A percentile compares a stretch with the other conserved stretches of the same genome.
Conservation (phyloP, 2,888 invertebrate species). For the Lepidonotus clava region DNA sequence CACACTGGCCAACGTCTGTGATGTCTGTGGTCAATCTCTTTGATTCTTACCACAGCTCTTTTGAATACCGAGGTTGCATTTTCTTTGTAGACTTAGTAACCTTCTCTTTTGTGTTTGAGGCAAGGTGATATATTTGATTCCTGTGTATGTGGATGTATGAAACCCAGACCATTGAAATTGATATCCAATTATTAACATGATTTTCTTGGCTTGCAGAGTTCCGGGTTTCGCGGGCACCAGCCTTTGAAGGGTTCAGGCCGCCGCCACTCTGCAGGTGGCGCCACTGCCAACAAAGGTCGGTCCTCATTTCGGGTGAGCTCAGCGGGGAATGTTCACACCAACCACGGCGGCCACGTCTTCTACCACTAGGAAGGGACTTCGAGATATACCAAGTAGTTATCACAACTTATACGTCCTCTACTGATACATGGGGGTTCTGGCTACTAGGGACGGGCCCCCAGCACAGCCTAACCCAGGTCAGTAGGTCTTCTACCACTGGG, state of each 20-base stretch:
- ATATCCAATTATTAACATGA: neutral
- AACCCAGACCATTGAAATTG: neutral
- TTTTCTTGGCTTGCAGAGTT: neutral
- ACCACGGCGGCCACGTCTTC: conserved; percentile 12
- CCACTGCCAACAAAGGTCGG: neutral
- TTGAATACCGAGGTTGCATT: neutral
- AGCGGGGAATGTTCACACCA: neutral
- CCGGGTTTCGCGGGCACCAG: conserved; percentile 40
- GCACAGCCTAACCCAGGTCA: no score
- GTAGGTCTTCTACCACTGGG: no score
- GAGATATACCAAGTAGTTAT: no score
- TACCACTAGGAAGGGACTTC: no score
- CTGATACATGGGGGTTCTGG: no score
- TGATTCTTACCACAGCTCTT: neutral
- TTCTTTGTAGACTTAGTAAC: neutral
- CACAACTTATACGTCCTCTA: no score
- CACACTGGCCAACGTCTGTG: no score
- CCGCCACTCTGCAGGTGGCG: neutral
- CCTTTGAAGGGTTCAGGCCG: neutral
- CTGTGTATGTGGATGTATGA: neutral
- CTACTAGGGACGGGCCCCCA: no score
- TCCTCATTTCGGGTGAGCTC: neutral
- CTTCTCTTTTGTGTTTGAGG: no score
- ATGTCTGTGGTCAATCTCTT: neutral
- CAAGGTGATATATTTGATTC: neutral